Conservation (phyloP, 2,888 invertebrate species). For the Ochropleura plecta region DNA sequence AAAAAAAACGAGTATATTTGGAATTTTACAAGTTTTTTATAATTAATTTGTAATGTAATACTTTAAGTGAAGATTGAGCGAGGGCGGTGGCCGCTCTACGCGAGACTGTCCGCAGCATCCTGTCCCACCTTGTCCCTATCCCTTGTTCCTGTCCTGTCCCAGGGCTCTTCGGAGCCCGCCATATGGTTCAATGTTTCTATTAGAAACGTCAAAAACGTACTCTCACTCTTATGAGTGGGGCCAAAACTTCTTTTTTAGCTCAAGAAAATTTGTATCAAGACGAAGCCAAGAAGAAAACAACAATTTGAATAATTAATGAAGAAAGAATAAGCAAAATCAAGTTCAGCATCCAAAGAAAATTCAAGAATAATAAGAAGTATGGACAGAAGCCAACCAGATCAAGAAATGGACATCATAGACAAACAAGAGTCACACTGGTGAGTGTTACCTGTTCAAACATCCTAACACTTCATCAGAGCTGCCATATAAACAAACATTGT, state of each 20-base stretch:
- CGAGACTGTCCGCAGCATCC: conserved; percentile 83
- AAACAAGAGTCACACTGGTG: background rate
- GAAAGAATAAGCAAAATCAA: background rate
- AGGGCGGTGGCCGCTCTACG: conserved; percentile 76
- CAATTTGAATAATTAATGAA: background rate
- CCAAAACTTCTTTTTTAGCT: conserved; percentile 56
- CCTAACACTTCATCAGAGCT: background rate
- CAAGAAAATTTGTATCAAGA: background rate
- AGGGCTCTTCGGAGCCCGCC: conserved; percentile 83
- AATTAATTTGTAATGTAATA: conserved; percentile 89
- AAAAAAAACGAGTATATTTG: conserved; percentile 89
- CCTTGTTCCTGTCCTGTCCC: conserved; percentile 76
- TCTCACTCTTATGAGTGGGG: conserved; percentile 74
- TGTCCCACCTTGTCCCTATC: conserved; percentile 74
- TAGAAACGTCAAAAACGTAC: conserved; percentile 58
- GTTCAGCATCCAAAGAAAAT: background rate
- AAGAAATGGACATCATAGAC: background rate
- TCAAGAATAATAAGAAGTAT: background rate
- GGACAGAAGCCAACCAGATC: background rate
- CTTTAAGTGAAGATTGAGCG: conserved; percentile 87
- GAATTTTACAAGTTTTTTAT: conserved; percentile 90
- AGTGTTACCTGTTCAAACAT: conserved; percentile 2
- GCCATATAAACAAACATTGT: background rate
- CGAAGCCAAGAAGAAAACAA: background rate
- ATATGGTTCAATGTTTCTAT: conserved; percentile 78